phyloP scores from a whole-genome alignment of 2,888 invertebrate species.

The Lasiommata megera region DNA sequence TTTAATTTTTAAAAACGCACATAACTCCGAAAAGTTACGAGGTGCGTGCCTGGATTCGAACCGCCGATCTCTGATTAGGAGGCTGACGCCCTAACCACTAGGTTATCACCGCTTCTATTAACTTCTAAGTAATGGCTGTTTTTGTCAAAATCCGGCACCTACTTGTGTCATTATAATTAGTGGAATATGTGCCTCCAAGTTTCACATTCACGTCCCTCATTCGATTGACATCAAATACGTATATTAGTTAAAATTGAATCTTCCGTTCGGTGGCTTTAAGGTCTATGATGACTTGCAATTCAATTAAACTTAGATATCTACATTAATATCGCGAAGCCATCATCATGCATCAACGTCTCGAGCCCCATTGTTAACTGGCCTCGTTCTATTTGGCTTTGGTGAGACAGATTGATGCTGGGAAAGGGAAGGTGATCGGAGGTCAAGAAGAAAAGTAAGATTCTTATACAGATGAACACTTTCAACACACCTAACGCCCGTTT shows the following conservation, averaged over 20 bases:
- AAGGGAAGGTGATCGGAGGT: constrained; percentile 41
- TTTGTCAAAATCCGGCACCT: no score
- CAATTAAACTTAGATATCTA: not conserved
- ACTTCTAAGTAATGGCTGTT: no score
- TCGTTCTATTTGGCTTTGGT: constrained; percentile 40
- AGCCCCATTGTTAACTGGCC: constrained; percentile 40
- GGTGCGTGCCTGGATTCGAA: no score
- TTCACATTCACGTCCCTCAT: constrained; percentile 3
- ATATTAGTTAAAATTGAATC: not conserved
- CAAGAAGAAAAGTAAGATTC: not conserved
- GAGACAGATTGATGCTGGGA: constrained; percentile 26
- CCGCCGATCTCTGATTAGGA: no score
- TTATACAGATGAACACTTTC: not conserved
- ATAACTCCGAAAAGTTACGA: no score
- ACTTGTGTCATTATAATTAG: no score
- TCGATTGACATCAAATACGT: not conserved
- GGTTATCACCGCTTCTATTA: no score
- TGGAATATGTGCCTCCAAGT: no score
- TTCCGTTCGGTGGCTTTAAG: not conserved
- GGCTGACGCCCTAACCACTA: no score
- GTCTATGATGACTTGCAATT: not conserved
- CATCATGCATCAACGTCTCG: constrained; percentile 18
- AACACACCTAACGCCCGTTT: no score
- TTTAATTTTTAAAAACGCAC: no score
- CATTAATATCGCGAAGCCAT: constrained; percentile 11